phyloP scores from a whole-genome alignment of 2,797 vertebrate species.

The Netta rufina region DNA sequence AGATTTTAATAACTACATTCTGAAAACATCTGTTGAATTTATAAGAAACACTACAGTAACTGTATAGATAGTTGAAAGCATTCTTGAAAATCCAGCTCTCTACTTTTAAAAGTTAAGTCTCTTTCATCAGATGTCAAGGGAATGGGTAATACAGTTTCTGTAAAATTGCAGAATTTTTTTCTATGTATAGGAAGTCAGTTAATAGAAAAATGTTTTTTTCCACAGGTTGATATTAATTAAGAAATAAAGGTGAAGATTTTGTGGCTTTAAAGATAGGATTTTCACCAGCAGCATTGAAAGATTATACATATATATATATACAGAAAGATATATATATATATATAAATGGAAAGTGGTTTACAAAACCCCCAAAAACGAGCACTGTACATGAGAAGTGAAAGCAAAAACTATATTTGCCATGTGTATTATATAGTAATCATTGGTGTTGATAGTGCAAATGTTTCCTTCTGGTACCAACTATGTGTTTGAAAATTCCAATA shows the following conservation, averaged over 20 bases:
- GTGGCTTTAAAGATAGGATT: conserved; percentile 77
- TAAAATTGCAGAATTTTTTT: conserved; percentile 79
- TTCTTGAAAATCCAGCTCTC: conserved; percentile 81
- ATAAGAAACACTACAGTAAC: conserved; percentile 76
- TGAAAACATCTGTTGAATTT: conserved; percentile 81
- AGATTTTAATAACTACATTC: conserved; percentile 82
- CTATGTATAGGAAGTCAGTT: conserved; percentile 81
- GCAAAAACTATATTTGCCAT: conserved; percentile 79
- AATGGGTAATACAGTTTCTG: conserved; percentile 78
- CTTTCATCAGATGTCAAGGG: conserved; percentile 80
- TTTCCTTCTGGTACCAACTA: conserved; percentile 81
- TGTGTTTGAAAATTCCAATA: conserved; percentile 79
- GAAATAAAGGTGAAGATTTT: conserved; percentile 76
- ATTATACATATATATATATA: conserved; percentile 74
- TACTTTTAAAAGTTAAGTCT: conserved; percentile 78
- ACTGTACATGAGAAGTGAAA: conserved; percentile 75
- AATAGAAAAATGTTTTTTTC: conserved; percentile 73
- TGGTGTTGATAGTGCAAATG: conserved; percentile 81
- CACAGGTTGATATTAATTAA: conserved; percentile 74
- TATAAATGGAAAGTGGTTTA: conserved; percentile 76
- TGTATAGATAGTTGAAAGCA: conserved; percentile 79
- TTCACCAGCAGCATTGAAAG: conserved; percentile 77
- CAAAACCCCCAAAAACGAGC: conserved; percentile 72
- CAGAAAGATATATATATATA: conserved; percentile 69
- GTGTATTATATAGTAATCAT: conserved; percentile 82